phyloP scores from a whole-genome alignment of 37 sponge, comb jelly and placozoan species.

The Ianthella basta region DNA sequence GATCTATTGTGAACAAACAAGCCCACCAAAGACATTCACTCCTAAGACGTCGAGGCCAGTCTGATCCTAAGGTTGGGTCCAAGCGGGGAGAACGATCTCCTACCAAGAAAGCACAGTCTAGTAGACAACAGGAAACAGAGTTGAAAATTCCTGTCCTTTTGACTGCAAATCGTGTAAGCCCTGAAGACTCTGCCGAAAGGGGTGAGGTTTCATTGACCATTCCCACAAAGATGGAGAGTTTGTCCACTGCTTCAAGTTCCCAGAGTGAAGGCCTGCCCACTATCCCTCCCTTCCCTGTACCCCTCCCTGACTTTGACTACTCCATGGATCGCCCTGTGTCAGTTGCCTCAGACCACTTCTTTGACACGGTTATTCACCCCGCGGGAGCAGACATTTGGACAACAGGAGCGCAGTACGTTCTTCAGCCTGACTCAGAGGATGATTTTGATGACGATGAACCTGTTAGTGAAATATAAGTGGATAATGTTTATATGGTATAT shows the following conservation, averaged over 20 bases:
- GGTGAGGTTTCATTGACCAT: not conserved
- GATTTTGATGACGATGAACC: slow-evolving; percentile 16
- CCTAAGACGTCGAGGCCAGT: not conserved
- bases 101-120: not conserved
- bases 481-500: not conserved
- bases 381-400: not conserved
- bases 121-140: not conserved
- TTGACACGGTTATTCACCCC: not conserved
- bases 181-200: not conserved
- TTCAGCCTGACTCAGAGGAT: slow-evolving; percentile 9
- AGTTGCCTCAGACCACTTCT: slow-evolving; percentile 18
- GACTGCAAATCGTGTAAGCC: not conserved
- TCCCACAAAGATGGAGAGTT: not conserved
- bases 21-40: slow-evolving; percentile 3
- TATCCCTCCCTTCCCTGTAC: not conserved
- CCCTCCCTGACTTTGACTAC: not conserved
- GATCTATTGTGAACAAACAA: slow-evolving; percentile 8
- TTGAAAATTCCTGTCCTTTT: too few relatives aligned
- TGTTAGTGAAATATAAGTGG: not conserved
- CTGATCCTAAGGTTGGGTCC: not conserved
- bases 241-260: not conserved
- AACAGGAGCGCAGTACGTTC: not conserved
- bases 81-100: too few relatives aligned
- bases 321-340: slow-evolving; percentile 25
- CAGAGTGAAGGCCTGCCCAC: not conserved